A percentile compares a stretch with the other conserved stretches of the same genome.
phyloP scores from a whole-genome alignment of 2,113 vertebrate species.

The Chionodraco myersi region DNA sequence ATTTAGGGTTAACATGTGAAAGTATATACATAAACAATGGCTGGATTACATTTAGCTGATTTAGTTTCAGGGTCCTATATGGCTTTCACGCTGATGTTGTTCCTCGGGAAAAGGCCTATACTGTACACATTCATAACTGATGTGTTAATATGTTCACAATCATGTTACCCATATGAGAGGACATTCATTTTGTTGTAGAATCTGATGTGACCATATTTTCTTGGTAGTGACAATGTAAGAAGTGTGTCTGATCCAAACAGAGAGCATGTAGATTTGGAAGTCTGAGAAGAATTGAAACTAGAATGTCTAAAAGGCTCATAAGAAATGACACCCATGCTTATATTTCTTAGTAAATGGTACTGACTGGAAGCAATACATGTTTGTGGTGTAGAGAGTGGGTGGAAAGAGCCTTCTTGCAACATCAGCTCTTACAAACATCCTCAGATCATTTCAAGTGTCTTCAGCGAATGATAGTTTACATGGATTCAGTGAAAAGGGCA shows the following conservation, averaged over 20 bases:
- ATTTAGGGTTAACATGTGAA: not conserved
- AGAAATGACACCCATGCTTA: not conserved
- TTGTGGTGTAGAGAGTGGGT: conserved; percentile 53
- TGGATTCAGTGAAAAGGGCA: not conserved
- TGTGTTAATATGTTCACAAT: too few relatives aligned
- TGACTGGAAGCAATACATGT: conserved; percentile 32
- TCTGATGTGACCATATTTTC: not conserved
- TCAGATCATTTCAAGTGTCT: not conserved
- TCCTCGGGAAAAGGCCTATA: not conserved
- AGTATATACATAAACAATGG: not conserved
- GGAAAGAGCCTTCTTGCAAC: conserved; percentile 14
- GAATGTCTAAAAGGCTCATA: not conserved
- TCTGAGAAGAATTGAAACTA: conserved; percentile 24
- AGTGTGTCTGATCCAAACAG: not conserved
- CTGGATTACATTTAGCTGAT: not conserved
- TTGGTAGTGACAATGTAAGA: not conserved
- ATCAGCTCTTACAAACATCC: not conserved
- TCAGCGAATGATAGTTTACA: not conserved
- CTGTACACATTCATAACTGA: too few relatives aligned
- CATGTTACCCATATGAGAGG: too few relatives aligned
- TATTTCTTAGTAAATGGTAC: conserved; percentile 28
- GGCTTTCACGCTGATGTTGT: not conserved
- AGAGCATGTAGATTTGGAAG: not conserved
- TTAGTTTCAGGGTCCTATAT: not conserved
- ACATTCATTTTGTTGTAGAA: not conserved